Evolutionary conservation across 1,140 invertebrate species (phyloP), one percentile per base, ranked within the genome.

Genomic region (Lamellibrachia luymesi): DNA sequence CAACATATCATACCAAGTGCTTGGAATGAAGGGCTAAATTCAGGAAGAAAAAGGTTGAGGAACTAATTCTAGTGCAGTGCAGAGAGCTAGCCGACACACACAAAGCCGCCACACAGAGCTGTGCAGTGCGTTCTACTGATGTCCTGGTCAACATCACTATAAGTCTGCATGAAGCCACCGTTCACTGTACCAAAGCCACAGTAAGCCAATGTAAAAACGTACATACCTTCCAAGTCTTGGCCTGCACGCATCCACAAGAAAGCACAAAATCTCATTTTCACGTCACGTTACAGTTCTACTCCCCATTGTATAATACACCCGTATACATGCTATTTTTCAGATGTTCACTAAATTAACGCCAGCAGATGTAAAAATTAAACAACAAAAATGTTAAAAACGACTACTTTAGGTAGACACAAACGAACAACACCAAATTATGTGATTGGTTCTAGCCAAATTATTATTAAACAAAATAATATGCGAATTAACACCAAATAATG

Each of bases 211-310:
- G 17, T 80, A 80, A 80, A 80, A 22, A 80, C 64, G 25, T 80
- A 80, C 64, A 80, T 80, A 80, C 64, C 64, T 17, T 80, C 64
- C 64, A 80, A 80, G 64, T 80, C 64, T 80, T 80, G 64, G 64
- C 64, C 64, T 80, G 64, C 13, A 80, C 25, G 13, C 64, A 80
- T 80, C 64, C 64, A 80, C 64, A 80, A 80, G 64, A 80, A 80
- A 80, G 13, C 64, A 80, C 64, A 80, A 80, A 80, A 80, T 80
- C 64, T 80, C 25, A 80, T 80, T 17, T 17, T 4, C 64, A 80
- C 56, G 90, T 49, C 91, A 93, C 90, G 17, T 91, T 91, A 93
- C 90, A 93, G 50, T 92, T 90, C 56, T 94, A 91, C 13, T 92
- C 90, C 92, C 92, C 91, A 91, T 93, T 93, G 90, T 94, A 92